Percentiles rank a stretch among this genome's conserved stretches.
Conservation (phyloP, 2,797 vertebrate genomes). For the Propithecus deckenii region DNA sequence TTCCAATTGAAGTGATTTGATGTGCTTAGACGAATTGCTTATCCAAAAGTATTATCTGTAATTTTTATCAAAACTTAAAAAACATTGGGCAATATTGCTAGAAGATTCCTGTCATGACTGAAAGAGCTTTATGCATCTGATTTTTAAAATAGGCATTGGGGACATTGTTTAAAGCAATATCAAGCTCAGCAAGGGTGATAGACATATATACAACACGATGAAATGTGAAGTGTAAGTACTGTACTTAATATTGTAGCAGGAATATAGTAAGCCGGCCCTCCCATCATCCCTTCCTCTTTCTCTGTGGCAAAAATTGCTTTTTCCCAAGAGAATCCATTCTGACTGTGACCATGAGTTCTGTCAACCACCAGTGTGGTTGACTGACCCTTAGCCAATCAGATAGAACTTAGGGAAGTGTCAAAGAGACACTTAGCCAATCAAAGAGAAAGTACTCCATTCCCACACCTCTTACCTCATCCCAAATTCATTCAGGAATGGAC, state of each 20-base stretch:
- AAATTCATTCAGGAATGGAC: not conserved
- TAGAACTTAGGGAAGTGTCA: not conserved
- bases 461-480: not conserved
- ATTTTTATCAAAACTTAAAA: not conserved
- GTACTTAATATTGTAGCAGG: not conserved
- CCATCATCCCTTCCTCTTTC: not conserved
- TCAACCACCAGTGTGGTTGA: not conserved
- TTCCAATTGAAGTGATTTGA: not conserved
- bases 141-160: not conserved
- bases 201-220: not conserved
- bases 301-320: not conserved
- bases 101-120: not conserved
- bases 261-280: not conserved
- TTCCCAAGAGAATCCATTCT: not conserved
- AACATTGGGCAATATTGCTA: not conserved
- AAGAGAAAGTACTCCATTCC: not conserved
- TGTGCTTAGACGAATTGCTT: not conserved
- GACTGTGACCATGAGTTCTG: not conserved
- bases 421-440: not conserved
- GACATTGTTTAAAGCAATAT: not conserved
- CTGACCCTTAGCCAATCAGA: not conserved
- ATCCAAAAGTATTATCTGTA: not conserved
- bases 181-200: not conserved
- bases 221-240: not conserved
- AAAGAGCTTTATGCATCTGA: not conserved